A percentile compares a stretch with the other conserved stretches of the same genome.
Evolutionary conservation across 2,888 invertebrate species (phyloP).

Genomic region (Ypsolopha sequella): DNA sequence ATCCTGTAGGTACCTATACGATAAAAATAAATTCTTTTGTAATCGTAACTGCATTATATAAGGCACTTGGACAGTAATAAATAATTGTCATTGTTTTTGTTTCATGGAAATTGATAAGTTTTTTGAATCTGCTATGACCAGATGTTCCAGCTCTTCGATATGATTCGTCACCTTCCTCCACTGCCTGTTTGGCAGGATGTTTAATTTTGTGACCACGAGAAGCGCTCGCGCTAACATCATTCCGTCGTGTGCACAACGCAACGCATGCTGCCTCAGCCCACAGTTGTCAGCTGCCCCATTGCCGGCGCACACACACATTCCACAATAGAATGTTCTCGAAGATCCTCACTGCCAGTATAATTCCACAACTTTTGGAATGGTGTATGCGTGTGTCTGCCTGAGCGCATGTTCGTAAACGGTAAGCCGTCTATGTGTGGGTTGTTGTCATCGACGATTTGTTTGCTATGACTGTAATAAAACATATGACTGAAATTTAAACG

Average conservation of each 20-base stretch:
- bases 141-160: no score
- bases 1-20: no score
- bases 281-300: neutral
- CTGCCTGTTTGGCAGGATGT: no score
- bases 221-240: neutral
- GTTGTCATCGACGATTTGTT: slow-evolving; percentile 5
- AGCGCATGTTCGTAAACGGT: neutral
- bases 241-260: neutral
- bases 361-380: slow-evolving; percentile 45
- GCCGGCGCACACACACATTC: slow-evolving; percentile 10
- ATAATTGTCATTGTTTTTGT: no score
- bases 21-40: no score
- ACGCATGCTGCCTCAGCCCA: neutral
- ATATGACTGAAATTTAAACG: no score
- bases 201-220: neutral
- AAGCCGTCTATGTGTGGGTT: slow-evolving; percentile 14
- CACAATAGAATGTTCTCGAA: slow-evolving; percentile 41
- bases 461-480: no score
- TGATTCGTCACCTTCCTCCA: no score
- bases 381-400: slow-evolving; percentile 21
- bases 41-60: no score
- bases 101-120: no score
- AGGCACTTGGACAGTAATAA: no score
- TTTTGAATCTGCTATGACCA: no score
- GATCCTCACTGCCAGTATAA: slow-evolving; percentile 34